A percentile compares a stretch with the other conserved stretches of the same genome.
phyloP scores from a whole-genome alignment of 2,113 vertebrate genomes.

The Passer domesticus region DNA sequence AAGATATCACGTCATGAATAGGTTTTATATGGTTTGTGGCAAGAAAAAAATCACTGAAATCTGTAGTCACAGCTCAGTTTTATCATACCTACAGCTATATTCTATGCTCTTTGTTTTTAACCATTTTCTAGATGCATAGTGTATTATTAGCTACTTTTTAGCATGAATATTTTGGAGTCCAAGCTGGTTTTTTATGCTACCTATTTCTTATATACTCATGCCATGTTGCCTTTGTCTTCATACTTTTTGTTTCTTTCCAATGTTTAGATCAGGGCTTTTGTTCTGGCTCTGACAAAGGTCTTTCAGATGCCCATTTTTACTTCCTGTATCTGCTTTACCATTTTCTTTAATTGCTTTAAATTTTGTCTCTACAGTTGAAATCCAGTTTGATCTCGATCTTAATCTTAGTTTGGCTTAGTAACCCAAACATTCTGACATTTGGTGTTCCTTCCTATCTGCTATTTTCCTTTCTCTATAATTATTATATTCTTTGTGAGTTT shows the following conservation, averaged over 20 bases:
- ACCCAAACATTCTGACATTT: background rate
- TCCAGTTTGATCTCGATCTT: background rate
- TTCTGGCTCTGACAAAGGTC: background rate
- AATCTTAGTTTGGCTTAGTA: background rate
- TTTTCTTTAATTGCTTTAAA: background rate
- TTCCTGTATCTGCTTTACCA: background rate
- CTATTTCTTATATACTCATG: background rate
- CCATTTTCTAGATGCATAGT: constrained; percentile 16
- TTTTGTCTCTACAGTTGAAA: background rate
- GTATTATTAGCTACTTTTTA: background rate
- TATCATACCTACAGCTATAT: background rate
- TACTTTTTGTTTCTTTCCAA: background rate
- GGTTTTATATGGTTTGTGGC: background rate
- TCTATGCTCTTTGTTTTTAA: background rate
- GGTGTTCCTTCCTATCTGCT: background rate
- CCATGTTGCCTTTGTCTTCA: background rate
- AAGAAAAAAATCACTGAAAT: constrained; percentile 31
- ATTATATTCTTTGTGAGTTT: background rate
- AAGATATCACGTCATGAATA: constrained; percentile 4
- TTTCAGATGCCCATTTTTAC: background rate
- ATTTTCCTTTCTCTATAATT: background rate
- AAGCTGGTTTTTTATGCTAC: background rate
- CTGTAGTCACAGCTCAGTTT: background rate
- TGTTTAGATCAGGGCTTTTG: background rate
- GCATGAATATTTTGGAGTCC: background rate